Base-by-base conservation (phyloP, 2,113 vertebrate species). In the Camelus bactrianus region DNA sequence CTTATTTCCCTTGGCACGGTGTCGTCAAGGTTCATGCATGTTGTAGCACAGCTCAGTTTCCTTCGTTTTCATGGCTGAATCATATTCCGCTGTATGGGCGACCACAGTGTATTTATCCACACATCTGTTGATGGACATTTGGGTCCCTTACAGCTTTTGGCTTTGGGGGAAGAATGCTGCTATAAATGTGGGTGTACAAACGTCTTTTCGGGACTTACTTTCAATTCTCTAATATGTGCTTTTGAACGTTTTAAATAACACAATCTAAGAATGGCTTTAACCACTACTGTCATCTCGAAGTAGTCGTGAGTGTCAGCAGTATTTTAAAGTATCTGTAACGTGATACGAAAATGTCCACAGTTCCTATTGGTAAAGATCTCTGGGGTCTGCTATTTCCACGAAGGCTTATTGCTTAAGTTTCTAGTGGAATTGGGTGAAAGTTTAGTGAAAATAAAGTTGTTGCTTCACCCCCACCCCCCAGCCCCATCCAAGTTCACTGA, bases 21-120 rank as follows among this genome's bases (percentile, higher is more conserved):
- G 56, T 35, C 22, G 9, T 62, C 32, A 19, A 2, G 42, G 2
- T 20, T 76, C 22, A 14, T n/a, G 32, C 10, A 3, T 28, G 10
- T 4, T n/a, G 10, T 6, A 12, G 20, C 42, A 8, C 3, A 14
- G 8, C 5, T 60, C 17, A 2, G 14, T 14, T 12, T 8, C 9
- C 12, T 6, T 32, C 8, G 17, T 72, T 28, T 56, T 56, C 22
- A 42, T 32, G 9, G 69, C 52, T 46, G 69, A 60, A 54, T 56
- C 19, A 0, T 58, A n/a, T 73, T 22, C 20, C 42, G 0, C 8
- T 2, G 15, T 50, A 58, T 28, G 70, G 32, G 3, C 0, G 17
- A 58, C 35, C 15, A 2, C 30, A 50, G 12, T 89, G 8, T 8
- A 12, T 50, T 50, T 3, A 26, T 26, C 38, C 30, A 1, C 16